phyloP scores from a whole-genome alignment of 2,113 vertebrate genomes.

The Neodontobutis hainanensis region DNA sequence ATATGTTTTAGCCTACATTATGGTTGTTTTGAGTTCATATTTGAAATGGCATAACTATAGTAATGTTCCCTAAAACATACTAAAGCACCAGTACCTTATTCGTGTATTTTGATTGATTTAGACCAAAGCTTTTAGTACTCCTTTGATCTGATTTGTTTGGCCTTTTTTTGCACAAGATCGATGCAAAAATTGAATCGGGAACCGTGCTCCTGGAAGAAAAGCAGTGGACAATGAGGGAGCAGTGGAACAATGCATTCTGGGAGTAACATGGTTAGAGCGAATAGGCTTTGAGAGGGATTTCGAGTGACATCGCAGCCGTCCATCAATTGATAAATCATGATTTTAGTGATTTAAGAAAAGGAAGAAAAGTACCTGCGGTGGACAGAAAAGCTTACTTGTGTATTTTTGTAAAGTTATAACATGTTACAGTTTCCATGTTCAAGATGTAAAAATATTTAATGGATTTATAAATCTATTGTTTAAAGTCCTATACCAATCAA shows the following conservation, averaged over 20 bases:
- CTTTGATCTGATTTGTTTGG: constrained; percentile 74
- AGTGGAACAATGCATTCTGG: constrained; percentile 65
- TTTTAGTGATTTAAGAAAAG: constrained; percentile 39
- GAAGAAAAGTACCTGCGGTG: constrained; percentile 20
- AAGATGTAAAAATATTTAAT: not conserved
- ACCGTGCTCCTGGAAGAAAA: constrained; percentile 49
- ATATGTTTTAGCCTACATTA: constrained; percentile 56
- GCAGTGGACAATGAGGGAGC: constrained; percentile 68
- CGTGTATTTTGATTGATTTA: constrained; percentile 77
- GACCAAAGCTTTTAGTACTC: constrained; percentile 76
- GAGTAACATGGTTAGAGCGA: constrained; percentile 75
- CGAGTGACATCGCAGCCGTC: constrained; percentile 66
- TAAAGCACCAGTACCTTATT: constrained; percentile 65
- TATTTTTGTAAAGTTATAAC: not conserved
- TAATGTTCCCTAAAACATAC: constrained; percentile 69
- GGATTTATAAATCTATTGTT: too few relatives aligned
- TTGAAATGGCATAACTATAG: constrained; percentile 59
- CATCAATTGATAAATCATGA: constrained; percentile 58
- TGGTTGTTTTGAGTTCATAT: constrained; percentile 63
- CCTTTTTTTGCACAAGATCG: constrained; percentile 70
- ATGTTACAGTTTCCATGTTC: too few relatives aligned
- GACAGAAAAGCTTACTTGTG: not conserved
- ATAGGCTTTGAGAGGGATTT: constrained; percentile 71
- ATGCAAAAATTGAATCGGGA: constrained; percentile 77
- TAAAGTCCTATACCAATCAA: too few relatives aligned